phyloP scores from a whole-genome alignment of 2,888 invertebrate genomes.

The Archaeoteleia sp. region DNA sequence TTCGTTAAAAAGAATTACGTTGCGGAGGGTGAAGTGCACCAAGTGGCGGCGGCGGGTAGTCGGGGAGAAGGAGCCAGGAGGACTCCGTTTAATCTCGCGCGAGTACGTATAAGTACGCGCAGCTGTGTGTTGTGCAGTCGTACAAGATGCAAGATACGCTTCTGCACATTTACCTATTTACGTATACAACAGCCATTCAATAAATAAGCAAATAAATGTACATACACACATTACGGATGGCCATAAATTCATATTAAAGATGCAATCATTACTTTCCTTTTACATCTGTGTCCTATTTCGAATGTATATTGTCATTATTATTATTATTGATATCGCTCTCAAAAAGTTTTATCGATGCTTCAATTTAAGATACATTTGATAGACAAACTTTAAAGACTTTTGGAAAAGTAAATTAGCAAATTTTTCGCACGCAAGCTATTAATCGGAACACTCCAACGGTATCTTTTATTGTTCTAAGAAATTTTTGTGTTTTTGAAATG shows the following conservation, averaged over 20 bases:
- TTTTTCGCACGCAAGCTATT: no score
- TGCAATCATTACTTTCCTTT: conserved; percentile 17
- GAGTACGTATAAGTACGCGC: conserved; percentile 26
- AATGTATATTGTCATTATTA: no score
- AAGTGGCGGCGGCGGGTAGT: conserved; percentile 5
- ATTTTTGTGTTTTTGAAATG: no score
- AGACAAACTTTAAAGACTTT: no score
- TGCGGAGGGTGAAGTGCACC: conserved; percentile 12
- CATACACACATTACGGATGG: conserved; percentile 6
- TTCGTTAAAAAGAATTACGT: conserved; percentile 40
- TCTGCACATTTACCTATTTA: conserved; percentile 14
- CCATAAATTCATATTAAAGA: conserved; percentile 29
- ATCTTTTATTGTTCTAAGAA: no score
- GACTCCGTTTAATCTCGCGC: conserved; percentile 39
- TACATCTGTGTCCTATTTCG: neutral
- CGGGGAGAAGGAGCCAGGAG: conserved; percentile 26
- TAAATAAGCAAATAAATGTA: conserved; percentile 35
- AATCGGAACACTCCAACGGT: no score
- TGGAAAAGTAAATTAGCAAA: no score
- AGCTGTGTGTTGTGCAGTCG: conserved; percentile 25
- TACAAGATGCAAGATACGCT: conserved; percentile 21
- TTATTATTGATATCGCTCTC: no score
- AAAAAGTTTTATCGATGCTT: no score
- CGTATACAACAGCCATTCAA: conserved; percentile 16
- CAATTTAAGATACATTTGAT: no score